phyloP scores from a whole-genome alignment of 2,888 invertebrate species.

The Lordiphosa andalusiaca region DNA sequence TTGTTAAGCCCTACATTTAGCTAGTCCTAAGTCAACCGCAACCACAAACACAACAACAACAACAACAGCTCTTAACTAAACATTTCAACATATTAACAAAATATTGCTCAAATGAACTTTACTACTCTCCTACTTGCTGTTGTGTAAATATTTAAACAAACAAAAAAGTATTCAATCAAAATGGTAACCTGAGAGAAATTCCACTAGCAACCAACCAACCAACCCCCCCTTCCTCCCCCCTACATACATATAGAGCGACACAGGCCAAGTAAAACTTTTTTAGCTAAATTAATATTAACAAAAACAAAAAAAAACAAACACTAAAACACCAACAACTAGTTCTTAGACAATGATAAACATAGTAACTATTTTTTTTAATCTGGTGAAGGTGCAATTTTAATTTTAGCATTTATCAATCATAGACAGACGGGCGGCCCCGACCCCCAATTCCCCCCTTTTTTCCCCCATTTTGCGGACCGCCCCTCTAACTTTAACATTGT shows the following conservation, averaged over 20 bases:
- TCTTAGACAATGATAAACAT: slow-evolving; percentile 43
- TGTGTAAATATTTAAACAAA: slow-evolving; percentile 49
- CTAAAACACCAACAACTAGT: slow-evolving; percentile 22
- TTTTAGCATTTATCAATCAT: slow-evolving; percentile 53
- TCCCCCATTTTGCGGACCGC: slow-evolving; percentile 11
- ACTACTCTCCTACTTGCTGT: slow-evolving; percentile 46
- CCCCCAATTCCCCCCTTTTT: too few relatives aligned
- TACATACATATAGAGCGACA: slow-evolving; percentile 26
- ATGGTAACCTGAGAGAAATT: slow-evolving; percentile 48
- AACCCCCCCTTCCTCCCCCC: neutral
- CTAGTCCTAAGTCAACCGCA: slow-evolving; percentile 49
- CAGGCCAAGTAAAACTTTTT: slow-evolving; percentile 70
- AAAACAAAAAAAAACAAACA: too few relatives aligned
- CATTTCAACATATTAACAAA: slow-evolving; percentile 29
- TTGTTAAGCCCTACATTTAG: slow-evolving; percentile 62
- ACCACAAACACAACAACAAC: slow-evolving; percentile 28
- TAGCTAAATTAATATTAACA: slow-evolving; percentile 73
- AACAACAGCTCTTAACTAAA: slow-evolving; percentile 35
- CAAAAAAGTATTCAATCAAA: slow-evolving; percentile 53
- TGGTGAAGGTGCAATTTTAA: slow-evolving; percentile 77
- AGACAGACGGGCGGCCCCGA: slow-evolving; percentile 26
- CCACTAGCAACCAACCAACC: slow-evolving; percentile 21
- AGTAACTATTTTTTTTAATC: slow-evolving; percentile 52
- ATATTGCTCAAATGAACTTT: slow-evolving; percentile 48
- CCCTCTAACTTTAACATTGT: slow-evolving; percentile 31